A percentile compares a stretch with the other conserved stretches of the same genome.
phyloP scores from a whole-genome alignment of 2,113 vertebrate genomes.

The Diadophis punctatus region DNA sequence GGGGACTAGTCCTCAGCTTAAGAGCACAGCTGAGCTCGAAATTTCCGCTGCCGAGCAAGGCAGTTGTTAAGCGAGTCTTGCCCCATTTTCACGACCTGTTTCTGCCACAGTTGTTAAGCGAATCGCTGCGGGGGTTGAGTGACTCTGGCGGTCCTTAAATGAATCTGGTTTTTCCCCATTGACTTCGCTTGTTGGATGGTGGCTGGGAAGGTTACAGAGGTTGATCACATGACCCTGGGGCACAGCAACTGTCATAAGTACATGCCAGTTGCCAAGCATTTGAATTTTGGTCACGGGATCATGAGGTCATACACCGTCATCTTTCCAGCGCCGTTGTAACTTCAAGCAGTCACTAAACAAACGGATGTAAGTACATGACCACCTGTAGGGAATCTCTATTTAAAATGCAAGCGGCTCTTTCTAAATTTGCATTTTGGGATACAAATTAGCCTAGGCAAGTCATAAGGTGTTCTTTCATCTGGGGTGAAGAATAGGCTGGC shows the following conservation, averaged over 20 bases:
- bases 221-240: not conserved
- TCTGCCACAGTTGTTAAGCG: too few species aligned
- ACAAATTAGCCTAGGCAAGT: not conserved
- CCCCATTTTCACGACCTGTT: not conserved
- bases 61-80: not conserved
- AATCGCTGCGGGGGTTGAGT: too few species aligned
- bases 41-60: not conserved
- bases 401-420: not conserved
- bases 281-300: not conserved
- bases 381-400: not conserved
- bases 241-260: not conserved
- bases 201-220: not conserved
- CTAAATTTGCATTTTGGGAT: not conserved
- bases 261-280: not conserved
- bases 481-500: not conserved
- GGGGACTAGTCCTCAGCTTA: not conserved
- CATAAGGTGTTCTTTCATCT: not conserved
- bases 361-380: not conserved
- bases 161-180: not conserved
- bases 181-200: not conserved
- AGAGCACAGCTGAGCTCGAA: not conserved
- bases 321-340: not conserved
- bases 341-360: not conserved
- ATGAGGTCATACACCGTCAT: rapidly evolving
- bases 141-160: not conserved